These are phyloP conservation scores for Epinotia nisella DNA, from an alignment of 2,888 invertebrate genomes.

Conservation along the genomic window DNA sequence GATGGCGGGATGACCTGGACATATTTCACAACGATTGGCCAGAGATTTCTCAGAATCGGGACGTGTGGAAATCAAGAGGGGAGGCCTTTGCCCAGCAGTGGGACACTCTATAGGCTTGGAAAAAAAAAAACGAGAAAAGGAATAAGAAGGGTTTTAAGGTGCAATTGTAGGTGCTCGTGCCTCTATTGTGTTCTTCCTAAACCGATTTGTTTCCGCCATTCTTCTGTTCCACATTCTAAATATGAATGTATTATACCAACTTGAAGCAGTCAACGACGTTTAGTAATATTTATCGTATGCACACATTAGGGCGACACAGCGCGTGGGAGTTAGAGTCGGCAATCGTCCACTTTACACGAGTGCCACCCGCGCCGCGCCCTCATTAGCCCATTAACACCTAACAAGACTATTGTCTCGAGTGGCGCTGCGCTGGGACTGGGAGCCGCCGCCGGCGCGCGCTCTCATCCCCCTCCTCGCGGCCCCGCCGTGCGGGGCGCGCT, in stretches of 20 bases:
- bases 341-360: constrained; percentile 55
- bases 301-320: constrained; percentile 12
- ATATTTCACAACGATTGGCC: too few relatives aligned
- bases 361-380: constrained; percentile 31
- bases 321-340: constrained; percentile 41
- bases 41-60: too few relatives aligned
- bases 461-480: not conserved
- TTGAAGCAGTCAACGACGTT: not conserved
- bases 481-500: not conserved
- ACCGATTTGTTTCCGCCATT: too few relatives aligned
- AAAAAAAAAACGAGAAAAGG: too few relatives aligned
- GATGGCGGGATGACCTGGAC: too few relatives aligned
- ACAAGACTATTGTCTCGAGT: constrained; percentile 35
- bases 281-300: constrained; percentile 2
- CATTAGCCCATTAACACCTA: constrained; percentile 43
- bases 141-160: too few relatives aligned
- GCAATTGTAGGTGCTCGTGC: too few relatives aligned
- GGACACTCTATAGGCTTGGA: too few relatives aligned
- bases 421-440: constrained; percentile 10
- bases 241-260: not conserved
- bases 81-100: too few relatives aligned
- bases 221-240: not conserved
- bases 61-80: too few relatives aligned
- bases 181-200: too few relatives aligned
- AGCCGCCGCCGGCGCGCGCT: constrained; percentile 20